Evolutionary conservation across 2,797 vertebrate genomes (phyloP).

Genomic region (Smutsia gigantea): DNA sequence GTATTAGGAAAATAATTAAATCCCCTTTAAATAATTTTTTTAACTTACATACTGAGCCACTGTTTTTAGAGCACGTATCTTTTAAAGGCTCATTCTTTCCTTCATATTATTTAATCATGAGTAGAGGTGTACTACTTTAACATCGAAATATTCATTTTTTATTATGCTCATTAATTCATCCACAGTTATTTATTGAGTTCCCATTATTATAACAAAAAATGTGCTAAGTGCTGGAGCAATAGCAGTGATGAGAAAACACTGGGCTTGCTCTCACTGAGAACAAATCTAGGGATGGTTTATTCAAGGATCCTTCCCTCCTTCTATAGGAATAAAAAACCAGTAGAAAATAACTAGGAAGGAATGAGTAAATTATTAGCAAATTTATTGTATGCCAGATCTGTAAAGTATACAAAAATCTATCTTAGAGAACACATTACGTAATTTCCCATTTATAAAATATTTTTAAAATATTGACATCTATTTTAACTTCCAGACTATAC

Average conservation of each 20-base stretch:
- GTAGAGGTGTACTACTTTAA: neutral
- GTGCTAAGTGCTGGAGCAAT: neutral
- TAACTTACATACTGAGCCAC: neutral
- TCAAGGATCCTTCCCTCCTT: neutral
- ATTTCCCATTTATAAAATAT: neutral
- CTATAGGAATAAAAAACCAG: neutral
- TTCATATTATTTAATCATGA: neutral
- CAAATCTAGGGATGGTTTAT: neutral
- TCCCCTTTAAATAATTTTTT: neutral
- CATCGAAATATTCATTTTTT: neutral
- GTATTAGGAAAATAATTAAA: neutral
- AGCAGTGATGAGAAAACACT: neutral
- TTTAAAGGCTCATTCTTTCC: neutral
- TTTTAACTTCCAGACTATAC: neutral
- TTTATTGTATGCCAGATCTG: neutral
- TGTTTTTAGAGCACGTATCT: neutral
- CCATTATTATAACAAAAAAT: neutral
- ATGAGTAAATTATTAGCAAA: slow-evolving; percentile 9
- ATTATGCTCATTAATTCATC: neutral
- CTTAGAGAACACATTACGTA: neutral
- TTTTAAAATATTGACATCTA: slow-evolving; percentile 1
- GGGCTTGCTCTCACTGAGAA: neutral
- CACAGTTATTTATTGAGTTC: neutral
- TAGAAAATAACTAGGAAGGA: neutral
- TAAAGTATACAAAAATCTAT: neutral